Conservation (phyloP, 2,888 invertebrate genomes). For the Hemithea aestivaria region DNA sequence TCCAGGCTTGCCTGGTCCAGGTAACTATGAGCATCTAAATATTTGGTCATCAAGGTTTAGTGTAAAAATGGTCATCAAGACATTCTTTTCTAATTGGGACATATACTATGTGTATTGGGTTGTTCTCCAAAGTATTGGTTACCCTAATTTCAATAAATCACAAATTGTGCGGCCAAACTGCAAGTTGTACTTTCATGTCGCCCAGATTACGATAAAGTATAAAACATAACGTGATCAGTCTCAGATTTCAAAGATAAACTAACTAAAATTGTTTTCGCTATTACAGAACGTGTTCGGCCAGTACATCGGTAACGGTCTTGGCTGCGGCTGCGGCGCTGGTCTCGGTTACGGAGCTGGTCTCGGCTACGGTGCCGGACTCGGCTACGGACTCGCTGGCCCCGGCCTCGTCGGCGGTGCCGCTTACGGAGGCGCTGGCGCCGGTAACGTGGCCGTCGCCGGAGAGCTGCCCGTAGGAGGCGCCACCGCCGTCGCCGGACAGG, state of each 20-base stretch:
- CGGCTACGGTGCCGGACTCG: constrained; percentile 7
- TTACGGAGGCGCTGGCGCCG: constrained; percentile 34
- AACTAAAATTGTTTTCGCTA: background rate
- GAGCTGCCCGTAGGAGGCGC: constrained; percentile 38
- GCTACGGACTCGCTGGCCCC: constrained; percentile 5
- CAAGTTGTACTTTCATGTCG: no score
- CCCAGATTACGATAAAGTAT: no score
- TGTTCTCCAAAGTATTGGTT: no score
- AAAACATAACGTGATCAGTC: no score
- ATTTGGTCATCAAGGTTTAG: background rate
- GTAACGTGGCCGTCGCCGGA: constrained; percentile 38
- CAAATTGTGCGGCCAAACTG: no score
- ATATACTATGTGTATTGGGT: no score
- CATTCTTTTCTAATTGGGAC: no score
- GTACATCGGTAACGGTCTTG: background rate
- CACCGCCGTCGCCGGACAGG: constrained; percentile 36
- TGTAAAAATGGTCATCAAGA: no score
- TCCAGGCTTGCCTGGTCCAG: constrained; percentile 33
- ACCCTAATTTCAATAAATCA: no score
- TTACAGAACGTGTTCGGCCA: constrained; percentile 3
- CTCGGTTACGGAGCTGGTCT: constrained; percentile 1
- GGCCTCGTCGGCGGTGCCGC: constrained; percentile 16
- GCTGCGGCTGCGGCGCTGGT: constrained; percentile 3
- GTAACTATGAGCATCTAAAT: constrained; percentile 29
- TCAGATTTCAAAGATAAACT: no score